Percentiles rank a stretch among this genome's conserved stretches.
Evolutionary conservation across 2,797 vertebrate species (phyloP).

Genomic region (Danio tinwini): DNA sequence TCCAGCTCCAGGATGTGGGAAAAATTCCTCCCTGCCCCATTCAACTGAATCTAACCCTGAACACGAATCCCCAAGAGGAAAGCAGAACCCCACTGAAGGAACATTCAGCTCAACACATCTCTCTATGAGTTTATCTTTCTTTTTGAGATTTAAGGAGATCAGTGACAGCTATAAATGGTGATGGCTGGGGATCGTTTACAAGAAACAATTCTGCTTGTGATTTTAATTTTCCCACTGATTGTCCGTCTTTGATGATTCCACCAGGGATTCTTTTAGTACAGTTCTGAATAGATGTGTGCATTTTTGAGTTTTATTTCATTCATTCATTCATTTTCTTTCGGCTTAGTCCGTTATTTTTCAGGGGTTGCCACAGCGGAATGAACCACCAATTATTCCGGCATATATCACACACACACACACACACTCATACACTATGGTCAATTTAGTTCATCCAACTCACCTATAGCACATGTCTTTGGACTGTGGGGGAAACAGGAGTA

Average conservation of each 20-base stretch:
- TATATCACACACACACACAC: too few species aligned
- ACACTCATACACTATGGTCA: too few species aligned
- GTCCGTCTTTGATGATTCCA: neutral
- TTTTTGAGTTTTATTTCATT: too few species aligned
- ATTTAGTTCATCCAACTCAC: too few species aligned
- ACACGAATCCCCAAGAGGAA: constrained; percentile 75
- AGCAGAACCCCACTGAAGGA: constrained; percentile 75
- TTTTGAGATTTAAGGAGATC: neutral
- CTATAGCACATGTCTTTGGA: too few species aligned
- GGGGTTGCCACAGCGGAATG: too few species aligned
- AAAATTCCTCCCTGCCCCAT: constrained; percentile 39
- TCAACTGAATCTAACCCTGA: neutral
- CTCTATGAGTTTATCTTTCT: neutral
- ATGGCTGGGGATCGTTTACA: neutral
- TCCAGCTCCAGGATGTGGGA: constrained; percentile 45
- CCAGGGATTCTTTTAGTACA: neutral
- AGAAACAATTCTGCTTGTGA: neutral
- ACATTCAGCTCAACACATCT: neutral
- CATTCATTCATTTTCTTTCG: too few species aligned
- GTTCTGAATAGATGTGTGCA: neutral
- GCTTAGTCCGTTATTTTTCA: too few species aligned
- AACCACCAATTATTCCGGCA: too few species aligned
- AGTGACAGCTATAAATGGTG: neutral
- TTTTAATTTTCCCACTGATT: neutral
- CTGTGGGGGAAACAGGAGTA: too few species aligned